Base-by-base conservation (phyloP, 2,888 invertebrate genomes). In the Drosophila planitibia region DNA sequence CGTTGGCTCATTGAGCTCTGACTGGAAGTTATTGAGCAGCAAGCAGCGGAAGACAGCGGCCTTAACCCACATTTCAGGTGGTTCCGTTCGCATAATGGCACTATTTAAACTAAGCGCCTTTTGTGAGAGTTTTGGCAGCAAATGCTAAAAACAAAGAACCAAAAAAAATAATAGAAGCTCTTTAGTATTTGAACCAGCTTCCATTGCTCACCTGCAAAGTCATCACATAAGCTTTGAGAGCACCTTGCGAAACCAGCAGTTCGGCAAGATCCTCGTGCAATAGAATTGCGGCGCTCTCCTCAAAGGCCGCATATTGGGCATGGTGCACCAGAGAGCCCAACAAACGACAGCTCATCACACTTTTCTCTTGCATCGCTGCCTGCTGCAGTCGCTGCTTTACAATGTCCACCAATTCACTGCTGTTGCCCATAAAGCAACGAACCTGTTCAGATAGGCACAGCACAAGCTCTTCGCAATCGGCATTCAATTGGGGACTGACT, bases 21-120 rank as follows among this genome's bases (percentile, higher is more conserved):
- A 77, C 28, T 89, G 83, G 49, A 93, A 93, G 65, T 93, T 92
- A 68, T 94, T 93, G 2, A 83, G 59, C 0, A 94, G 69, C 6
- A 93, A 72, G 53, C 87, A 90, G 12, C 91, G 89, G 32, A 91
- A 85, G 3, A 91, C 74, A 1, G 90, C 87, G 32, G 92, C 86
- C 35, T 91, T 92, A 4, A 92, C 82, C 93, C 93, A 93, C 28
- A 86, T 70, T 4, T 85, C 83, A 0, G 70, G 61, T 6, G 91
- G 91, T 12, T 89, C 89, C 5, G 83, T 86, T 44, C 75, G 78
- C 89, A 92, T 85, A 22, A 93, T 84, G 3, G 82, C 75, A 60
- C 89, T 88, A 35, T 86, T 83, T 10, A 80, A 54, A 14, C 64
- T 85, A 1, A 93, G 76, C 5, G 85, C 81, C 61, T 83, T 91